Percentiles rank a stretch among this genome's conserved stretches.
Evolutionary conservation across 2,113 vertebrate species (phyloP).

Genomic region (Pteruthius melanotis): DNA sequence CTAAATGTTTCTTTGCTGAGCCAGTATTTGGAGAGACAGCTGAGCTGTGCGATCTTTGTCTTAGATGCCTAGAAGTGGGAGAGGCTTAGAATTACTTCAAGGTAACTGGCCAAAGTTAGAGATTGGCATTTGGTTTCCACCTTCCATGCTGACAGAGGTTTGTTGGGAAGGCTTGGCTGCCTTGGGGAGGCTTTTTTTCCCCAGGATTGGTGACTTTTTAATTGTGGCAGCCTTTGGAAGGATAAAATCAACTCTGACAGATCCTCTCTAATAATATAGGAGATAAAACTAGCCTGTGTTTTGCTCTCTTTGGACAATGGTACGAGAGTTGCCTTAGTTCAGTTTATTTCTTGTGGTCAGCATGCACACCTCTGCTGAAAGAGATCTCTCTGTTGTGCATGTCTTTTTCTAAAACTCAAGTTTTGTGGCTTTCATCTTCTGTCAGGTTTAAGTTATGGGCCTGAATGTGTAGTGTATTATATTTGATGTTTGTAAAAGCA

Average conservation of each 20-base stretch:
- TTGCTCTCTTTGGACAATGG: background rate
- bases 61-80: background rate
- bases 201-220: background rate
- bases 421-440: background rate
- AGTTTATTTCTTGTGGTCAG: background rate
- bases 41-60: background rate
- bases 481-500: background rate
- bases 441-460: background rate
- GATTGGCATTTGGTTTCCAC: background rate
- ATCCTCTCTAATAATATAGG: background rate
- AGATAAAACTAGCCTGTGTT: background rate
- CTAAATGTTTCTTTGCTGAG: background rate
- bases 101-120: background rate
- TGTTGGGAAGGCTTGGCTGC: background rate
- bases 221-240: background rate
- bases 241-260: background rate
- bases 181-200: background rate
- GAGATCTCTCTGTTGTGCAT: fast-evolving
- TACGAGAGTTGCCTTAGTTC: background rate
- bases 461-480: background rate
- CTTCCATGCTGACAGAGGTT: background rate
- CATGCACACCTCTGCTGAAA: background rate
- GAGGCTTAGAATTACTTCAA: background rate
- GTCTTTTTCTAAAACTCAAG: background rate
- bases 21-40: background rate